Evolutionary conservation across 2,888 invertebrate genomes (phyloP).

Genomic region (Epinotia brunnichana): DNA sequence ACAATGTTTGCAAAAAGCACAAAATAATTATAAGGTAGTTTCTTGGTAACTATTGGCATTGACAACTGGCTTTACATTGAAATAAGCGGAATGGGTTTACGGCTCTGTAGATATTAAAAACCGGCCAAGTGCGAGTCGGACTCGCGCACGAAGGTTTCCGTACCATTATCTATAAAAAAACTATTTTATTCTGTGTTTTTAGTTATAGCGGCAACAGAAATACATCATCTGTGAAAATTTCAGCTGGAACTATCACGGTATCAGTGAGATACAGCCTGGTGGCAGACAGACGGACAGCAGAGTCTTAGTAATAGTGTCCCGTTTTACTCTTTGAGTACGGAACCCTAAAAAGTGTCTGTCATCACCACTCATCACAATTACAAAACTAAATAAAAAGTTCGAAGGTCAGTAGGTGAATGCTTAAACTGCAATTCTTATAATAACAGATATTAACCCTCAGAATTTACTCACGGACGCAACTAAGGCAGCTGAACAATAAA

Average conservation of each 20-base stretch:
- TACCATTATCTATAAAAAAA: too few species aligned
- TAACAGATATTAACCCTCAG: slow-evolving; percentile 17
- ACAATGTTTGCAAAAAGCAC: not conserved
- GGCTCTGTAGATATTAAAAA: not conserved
- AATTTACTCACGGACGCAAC: slow-evolving; percentile 19
- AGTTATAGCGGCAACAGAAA: too few species aligned
- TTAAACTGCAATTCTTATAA: slow-evolving; percentile 19
- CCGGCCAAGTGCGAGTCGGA: too few species aligned
- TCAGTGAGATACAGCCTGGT: too few species aligned
- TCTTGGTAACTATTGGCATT: not conserved
- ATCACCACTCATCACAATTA: not conserved
- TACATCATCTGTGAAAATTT: too few species aligned
- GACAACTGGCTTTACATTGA: not conserved
- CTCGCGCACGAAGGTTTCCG: too few species aligned
- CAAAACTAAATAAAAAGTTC: slow-evolving; percentile 38
- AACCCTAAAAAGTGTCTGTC: not conserved
- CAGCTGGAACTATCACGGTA: too few species aligned
- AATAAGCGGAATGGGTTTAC: not conserved
- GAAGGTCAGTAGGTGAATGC: slow-evolving; percentile 41
- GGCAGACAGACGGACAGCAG: too few species aligned
- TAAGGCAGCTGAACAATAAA: slow-evolving; percentile 41
- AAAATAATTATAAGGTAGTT: not conserved
- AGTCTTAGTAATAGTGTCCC: too few species aligned
- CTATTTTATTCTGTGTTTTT: too few species aligned
- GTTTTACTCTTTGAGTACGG: too few species aligned